Evolutionary conservation across 2,888 invertebrate genomes (phyloP), one percentile per base, ranked within the genome.

Genomic region (Thymelicus sylvestris): DNA sequence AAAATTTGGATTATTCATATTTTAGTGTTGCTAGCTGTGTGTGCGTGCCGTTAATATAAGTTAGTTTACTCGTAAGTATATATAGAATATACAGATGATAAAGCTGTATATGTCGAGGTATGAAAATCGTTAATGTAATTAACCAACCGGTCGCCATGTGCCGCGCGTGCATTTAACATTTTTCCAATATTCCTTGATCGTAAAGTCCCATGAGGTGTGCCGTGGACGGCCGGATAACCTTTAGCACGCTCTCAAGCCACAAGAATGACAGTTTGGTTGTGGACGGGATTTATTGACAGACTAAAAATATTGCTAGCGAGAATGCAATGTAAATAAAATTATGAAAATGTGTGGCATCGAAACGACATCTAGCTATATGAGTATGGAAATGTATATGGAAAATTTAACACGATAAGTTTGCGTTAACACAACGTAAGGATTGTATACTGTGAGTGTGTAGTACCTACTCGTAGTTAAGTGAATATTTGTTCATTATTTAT

Each of bases 121-220:
- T 67, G 8, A 61, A 50, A 60, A 59, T 57, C n/a, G 10, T 31
- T 44, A 55, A 41, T 4, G 13, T 59, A 31, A 59, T 59, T 59
- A 57, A 31, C 39, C 64, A 39, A 15, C 38, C 64, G 19, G 24
- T 50, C 74, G 77, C 77, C 73, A 74, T 90, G 90, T 85, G 86
- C 77, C 73, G 74, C 90, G 90, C 85, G 86, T 90, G 90, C 81
- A 77, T 66, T 81, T 76, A 88, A 88, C 87, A 88, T 87, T 90
- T 91, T 91, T 88, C 90, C 87, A 84, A 91, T 90, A 91, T 81
- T 79, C 84, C 76, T 80, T 72, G 82, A 77, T 87, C 88, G 84
- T 88, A 89, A 91, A 90, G 76, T 81, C 78, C 74, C 79, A 70
- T 73, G 75, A 77, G 79, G 80, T 80, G 79, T n/a, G n/a, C n/a